Evolutionary conservation across 92 coral and sea anemone species (phyloP).

Genomic region (Porites cylindrica): DNA sequence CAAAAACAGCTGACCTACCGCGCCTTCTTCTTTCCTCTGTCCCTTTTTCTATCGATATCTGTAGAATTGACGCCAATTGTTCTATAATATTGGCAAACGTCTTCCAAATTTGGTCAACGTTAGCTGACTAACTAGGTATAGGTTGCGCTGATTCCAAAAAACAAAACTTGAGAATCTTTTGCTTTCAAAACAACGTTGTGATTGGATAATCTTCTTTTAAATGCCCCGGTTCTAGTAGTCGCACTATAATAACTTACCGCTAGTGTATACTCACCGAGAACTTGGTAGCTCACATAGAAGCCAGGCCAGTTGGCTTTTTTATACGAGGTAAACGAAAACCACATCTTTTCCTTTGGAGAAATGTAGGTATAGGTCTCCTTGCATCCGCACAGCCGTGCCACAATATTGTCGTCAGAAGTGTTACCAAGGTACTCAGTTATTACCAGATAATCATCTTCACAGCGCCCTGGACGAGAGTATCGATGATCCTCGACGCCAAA

Average conservation of each 20-base stretch:
- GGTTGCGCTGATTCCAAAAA: no score
- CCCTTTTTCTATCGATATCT: no score
- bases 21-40: no score
- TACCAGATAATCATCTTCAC: constrained; percentile 38
- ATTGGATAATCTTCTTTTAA: no score
- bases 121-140: no score
- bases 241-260: neutral
- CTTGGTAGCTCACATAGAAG: constrained; percentile 52
- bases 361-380: constrained; percentile 11
- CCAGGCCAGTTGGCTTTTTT: constrained; percentile 62
- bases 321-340: constrained; percentile 28
- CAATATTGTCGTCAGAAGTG: neutral
- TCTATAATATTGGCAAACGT: no score
- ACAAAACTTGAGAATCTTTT: no score
- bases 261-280: constrained; percentile 45
- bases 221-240: no score
- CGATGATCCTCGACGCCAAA: constrained; percentile 61
- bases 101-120: no score
- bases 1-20: no score
- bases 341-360: constrained; percentile 39
- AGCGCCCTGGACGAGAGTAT: constrained; percentile 26
- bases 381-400: constrained; percentile 59
- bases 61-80: no score
- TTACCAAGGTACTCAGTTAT: constrained; percentile 44
- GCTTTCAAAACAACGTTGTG: no score